Conservation (phyloP, 2,113 vertebrate genomes). For the Suncus etruscus region DNA sequence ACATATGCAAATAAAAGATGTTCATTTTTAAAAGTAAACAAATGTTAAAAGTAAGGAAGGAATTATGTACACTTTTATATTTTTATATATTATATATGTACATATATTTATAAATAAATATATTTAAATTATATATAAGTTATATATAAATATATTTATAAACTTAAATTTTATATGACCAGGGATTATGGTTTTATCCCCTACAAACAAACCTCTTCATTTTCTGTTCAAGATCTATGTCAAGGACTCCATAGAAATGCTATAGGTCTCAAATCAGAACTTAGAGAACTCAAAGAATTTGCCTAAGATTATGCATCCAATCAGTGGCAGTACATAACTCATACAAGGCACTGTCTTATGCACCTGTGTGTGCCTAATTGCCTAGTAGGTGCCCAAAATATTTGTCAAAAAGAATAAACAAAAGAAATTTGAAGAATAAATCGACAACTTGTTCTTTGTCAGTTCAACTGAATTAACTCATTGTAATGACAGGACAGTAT, state of each 20-base stretch:
- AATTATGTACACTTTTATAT: neutral
- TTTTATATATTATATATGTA: too few relatives aligned
- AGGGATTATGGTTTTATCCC: rapidly evolving
- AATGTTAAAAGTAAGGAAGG: neutral
- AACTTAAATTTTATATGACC: rapidly evolving
- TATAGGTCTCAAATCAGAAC: neutral
- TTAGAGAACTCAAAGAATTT: neutral
- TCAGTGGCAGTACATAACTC: neutral
- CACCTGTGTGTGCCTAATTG: neutral
- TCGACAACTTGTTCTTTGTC: neutral
- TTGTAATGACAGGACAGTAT: neutral
- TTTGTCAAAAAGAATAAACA: neutral
- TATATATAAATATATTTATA: too few relatives aligned
- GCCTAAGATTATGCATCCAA: neutral
- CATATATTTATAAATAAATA: too few relatives aligned
- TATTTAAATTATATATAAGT: too few relatives aligned
- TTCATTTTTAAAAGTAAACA: neutral
- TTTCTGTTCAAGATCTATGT: neutral
- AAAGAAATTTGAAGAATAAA: neutral
- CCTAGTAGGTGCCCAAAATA: neutral
- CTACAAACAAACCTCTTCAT: neutral
- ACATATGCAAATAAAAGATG: neutral
- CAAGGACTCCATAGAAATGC: neutral
- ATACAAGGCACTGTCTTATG: too few relatives aligned
- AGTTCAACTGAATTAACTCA: neutral